phyloP scores from a whole-genome alignment of 2,113 vertebrate genomes.

The Neoarius graeffei region DNA sequence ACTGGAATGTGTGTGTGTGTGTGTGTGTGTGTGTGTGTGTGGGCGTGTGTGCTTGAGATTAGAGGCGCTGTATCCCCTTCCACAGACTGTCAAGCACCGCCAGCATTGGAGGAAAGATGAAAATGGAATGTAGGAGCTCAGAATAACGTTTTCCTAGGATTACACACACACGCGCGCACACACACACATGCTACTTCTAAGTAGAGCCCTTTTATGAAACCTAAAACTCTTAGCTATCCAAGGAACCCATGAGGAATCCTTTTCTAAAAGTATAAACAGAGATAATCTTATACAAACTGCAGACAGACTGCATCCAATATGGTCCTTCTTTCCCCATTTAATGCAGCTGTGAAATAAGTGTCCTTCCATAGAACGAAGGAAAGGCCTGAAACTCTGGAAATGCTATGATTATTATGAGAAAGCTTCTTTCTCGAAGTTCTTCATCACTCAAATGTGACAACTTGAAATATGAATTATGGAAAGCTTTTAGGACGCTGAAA shows the following conservation, averaged over 20 bases:
- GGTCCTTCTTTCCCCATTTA: not conserved
- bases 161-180: constrained; percentile 13
- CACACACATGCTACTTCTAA: not conserved
- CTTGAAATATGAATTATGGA: not conserved
- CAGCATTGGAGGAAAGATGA: constrained; percentile 16
- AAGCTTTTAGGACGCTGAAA: not conserved
- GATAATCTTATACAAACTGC: not conserved
- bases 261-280: not conserved
- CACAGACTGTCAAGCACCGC: constrained; percentile 12
- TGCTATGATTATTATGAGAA: not conserved
- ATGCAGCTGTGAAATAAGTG: not conserved
- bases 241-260: not conserved
- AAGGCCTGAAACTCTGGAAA: not conserved
- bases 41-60: not conserved
- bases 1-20: constrained; percentile 41
- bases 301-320: not conserved
- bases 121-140: constrained; percentile 16
- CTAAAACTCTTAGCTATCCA: not conserved
- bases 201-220: not conserved
- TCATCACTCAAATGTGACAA: not conserved
- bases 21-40: constrained; percentile 33
- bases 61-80: constrained; percentile 6
- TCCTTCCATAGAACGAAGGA: not conserved
- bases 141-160: not conserved
- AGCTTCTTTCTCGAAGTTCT: not conserved